Base-by-base conservation (phyloP, 2,888 invertebrate species). In the Anarsia innoxiella region DNA sequence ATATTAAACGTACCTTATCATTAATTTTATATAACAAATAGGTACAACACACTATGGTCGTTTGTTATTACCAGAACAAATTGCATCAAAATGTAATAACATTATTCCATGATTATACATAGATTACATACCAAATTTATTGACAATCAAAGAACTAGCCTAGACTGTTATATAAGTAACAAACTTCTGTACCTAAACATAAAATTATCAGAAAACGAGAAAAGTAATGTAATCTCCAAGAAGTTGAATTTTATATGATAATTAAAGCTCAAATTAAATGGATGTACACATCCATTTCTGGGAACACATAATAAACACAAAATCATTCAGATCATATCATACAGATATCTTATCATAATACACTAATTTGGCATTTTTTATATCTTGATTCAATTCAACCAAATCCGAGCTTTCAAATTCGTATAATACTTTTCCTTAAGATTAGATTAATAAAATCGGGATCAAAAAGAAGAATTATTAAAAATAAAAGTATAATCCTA, bases 231-330 rank as follows among this genome's bases (percentile, higher is more conserved):
- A 72, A 68, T 76, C 70, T 68, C 72, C 66, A 64, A 52, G 68
- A 63, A 72, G 72, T 75, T 76, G 75, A 72, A 73, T 76, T 78
- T n/a, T n/a, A n/a, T 77, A 78, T 70, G 66, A 77, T 83, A 80
- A 79, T 84, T 84, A 84, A 84, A 84, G 83, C 83, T 84, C 77
- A 78, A 78, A 76, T 74, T 71, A 66, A 66, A 70, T 74, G 69
- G 71, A 71, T 71, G 64, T 52, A 59, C 53, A 55, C 58, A 73
- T 63, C 66, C 72, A 71, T 64, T 53, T 55, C n/a, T n/a, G n/a
- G n/a, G n/a, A n/a, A n/a, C n/a, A n/a, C n/a, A n/a, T n/a, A n/a
- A n/a, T n/a, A n/a, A n/a, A n/a, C n/a, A n/a, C n/a, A 30, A 9
- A 28, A 13, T 25, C 9, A 15, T 14, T 25, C 11, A 13, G 16